Evolutionary conservation across 2,113 vertebrate genomes (phyloP), one percentile per base, ranked within the genome.

Genomic region (Cyprinodon brontotheroides): DNA sequence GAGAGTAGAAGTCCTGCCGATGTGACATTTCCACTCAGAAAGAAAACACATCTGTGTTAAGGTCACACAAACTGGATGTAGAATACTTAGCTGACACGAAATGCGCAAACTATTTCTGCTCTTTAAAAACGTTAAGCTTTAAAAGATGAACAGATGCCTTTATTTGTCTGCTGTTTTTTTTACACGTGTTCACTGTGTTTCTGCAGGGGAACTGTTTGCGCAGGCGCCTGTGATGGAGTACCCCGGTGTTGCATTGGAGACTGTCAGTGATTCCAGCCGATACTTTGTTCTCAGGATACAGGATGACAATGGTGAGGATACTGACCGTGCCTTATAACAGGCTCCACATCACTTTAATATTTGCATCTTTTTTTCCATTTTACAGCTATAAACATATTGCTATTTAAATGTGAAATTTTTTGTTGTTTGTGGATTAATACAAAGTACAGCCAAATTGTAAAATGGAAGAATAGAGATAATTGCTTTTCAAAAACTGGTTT

Each of bases 221-320:
- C 96, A 97, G 90, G 96, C 96, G 1, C 96, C 96, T 0, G 93
- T 97, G 1, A 95, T 95, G 11, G 95, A 97, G 0, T 97, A 96
- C 75, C 97, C 97, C 8, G 96, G 96, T 1, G 91, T 96, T 40
- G 90, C 96, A 0, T 89, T 98, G 81, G 97, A 98, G 84, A 97
- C 96, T 0, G 96, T 97, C 82, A 93, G 96, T 0, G 97, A 97
- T 91, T 98, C 96, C 72, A 98, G 96, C 67, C 95, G 96, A 0
- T 98, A 97, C 83, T 97, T 98, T 70, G 96, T 98, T 11, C 94
- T 97, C 78, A 94, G 96, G 77, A 97, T 98, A 90, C 96, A 98
- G 79, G 96, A 98, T 75, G 96, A 96, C 12, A 96, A 92, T 14
- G 96, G 96, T 98, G 78, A 94, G 95, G n/a, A 66, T 3, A 10